A percentile compares a stretch with the other conserved stretches of the same genome.
Conservation (phyloP, 2,888 invertebrate species). For the Cryptocephalus primarius region DNA sequence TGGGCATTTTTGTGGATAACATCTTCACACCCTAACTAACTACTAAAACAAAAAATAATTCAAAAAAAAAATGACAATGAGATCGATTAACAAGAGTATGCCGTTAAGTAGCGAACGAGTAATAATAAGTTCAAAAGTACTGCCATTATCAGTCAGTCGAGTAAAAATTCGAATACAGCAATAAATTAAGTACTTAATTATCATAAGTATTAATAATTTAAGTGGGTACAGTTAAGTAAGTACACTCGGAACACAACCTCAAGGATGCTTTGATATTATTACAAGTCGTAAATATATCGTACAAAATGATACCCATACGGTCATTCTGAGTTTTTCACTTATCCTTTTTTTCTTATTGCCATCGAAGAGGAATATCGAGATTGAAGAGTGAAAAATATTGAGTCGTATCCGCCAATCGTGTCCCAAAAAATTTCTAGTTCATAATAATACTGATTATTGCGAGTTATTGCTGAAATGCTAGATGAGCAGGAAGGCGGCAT, state of each 20-base stretch:
- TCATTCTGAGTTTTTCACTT: too few relatives aligned
- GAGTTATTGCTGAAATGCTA: conserved; percentile 43
- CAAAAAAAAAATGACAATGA: conserved; percentile 17
- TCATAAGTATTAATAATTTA: too few relatives aligned
- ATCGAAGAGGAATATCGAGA: conserved; percentile 20
- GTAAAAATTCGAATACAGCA: conserved; percentile 10
- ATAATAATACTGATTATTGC: conserved; percentile 42
- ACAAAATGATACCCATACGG: too few relatives aligned
- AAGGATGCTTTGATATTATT: background rate
- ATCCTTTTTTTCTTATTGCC: conserved; percentile 17
- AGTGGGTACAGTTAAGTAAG: conserved; percentile 18
- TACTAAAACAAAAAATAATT: too few relatives aligned
- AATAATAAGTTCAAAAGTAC: conserved; percentile 16
- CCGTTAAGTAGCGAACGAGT: conserved; percentile 18
- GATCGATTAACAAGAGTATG: conserved; percentile 22
- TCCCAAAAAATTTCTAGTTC: background rate
- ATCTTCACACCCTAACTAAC: too few relatives aligned
- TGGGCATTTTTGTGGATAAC: too few relatives aligned
- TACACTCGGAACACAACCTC: conserved; percentile 15
- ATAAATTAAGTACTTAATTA: conserved; percentile 19
- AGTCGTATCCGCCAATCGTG: too few relatives aligned
- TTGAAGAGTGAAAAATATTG: background rate
- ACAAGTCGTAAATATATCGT: background rate
- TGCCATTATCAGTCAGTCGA: conserved; percentile 19
- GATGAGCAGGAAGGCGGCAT: conserved; percentile 31